These are phyloP conservation scores for Tychaedon coryphoeus DNA, from an alignment of 2,113 vertebrate species.

Conservation along the genomic window DNA sequence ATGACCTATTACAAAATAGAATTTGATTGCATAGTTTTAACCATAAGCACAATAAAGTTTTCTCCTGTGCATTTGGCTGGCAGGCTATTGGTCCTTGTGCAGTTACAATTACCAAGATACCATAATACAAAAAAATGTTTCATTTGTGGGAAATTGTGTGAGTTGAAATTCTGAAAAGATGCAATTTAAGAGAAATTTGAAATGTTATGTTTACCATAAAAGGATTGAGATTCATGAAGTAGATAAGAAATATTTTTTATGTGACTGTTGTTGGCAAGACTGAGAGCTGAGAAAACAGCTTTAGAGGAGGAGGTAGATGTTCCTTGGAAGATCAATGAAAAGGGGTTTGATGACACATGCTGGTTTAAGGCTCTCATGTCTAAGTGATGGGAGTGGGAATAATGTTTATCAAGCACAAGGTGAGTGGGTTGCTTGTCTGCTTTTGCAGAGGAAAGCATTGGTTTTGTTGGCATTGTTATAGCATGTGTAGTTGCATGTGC, in stretches of 20 bases:
- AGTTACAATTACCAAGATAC: background rate
- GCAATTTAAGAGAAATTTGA: background rate
- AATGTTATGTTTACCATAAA: background rate
- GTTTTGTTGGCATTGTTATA: background rate
- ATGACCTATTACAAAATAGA: background rate
- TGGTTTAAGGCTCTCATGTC: background rate
- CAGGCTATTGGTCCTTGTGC: background rate
- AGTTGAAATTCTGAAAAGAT: background rate
- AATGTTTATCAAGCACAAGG: slow-evolving; percentile 7
- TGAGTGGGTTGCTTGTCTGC: background rate
- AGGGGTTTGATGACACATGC: slow-evolving; percentile 4
- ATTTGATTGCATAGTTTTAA: background rate
- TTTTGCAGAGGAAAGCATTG: background rate
- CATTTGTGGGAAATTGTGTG: background rate
- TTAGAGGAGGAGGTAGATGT: slow-evolving; percentile 48
- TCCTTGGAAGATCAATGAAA: slow-evolving; percentile 31
- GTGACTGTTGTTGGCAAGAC: background rate
- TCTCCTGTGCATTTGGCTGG: background rate
- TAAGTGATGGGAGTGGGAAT: background rate
- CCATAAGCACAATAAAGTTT: background rate
- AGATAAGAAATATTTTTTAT: background rate
- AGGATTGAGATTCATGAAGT: background rate
- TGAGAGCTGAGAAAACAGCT: slow-evolving; percentile 28
- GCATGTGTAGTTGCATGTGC: background rate
- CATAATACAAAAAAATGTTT: background rate